Evolutionary conservation across 2,888 invertebrate genomes (phyloP).

Genomic region (Drosophila colorata): DNA sequence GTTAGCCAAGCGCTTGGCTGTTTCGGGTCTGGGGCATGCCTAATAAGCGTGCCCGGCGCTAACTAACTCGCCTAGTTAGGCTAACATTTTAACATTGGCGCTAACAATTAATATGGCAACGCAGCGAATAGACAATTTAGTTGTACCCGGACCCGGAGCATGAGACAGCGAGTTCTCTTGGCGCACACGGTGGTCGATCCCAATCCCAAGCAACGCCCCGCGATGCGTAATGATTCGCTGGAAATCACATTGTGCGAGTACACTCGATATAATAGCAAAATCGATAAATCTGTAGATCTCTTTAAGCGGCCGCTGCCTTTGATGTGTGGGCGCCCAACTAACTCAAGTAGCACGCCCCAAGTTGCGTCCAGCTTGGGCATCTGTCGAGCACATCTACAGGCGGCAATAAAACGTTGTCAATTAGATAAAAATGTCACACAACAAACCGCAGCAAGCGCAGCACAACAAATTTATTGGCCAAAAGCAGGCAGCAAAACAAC

Average conservation of each 20-base stretch:
- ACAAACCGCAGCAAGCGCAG: constrained; percentile 75
- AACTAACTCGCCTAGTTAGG: constrained; percentile 52
- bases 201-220: constrained; percentile 34
- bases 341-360: constrained; percentile 76
- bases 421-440: constrained; percentile 85
- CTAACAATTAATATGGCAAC: constrained; percentile 60
- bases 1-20: constrained; percentile 57
- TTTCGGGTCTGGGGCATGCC: constrained; percentile 10
- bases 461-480: constrained; percentile 76
- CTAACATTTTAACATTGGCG: constrained; percentile 71
- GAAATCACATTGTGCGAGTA: constrained; percentile 51
- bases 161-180: constrained; percentile 53
- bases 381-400: constrained; percentile 39
- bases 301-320: constrained; percentile 45
- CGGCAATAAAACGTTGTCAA: constrained; percentile 79
- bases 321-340: constrained; percentile 53
- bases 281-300: background rate
- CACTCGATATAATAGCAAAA: constrained; percentile 18
- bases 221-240: constrained; percentile 64
- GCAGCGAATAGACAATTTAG: constrained; percentile 54
- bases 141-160: constrained; percentile 51
- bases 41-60: constrained; percentile 81
- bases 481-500: constrained; percentile 40
- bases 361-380: constrained; percentile 32
- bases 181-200: constrained; percentile 57